Evolutionary conservation across 2,888 invertebrate species (phyloP).

Genomic region (Drosophila recens): DNA sequence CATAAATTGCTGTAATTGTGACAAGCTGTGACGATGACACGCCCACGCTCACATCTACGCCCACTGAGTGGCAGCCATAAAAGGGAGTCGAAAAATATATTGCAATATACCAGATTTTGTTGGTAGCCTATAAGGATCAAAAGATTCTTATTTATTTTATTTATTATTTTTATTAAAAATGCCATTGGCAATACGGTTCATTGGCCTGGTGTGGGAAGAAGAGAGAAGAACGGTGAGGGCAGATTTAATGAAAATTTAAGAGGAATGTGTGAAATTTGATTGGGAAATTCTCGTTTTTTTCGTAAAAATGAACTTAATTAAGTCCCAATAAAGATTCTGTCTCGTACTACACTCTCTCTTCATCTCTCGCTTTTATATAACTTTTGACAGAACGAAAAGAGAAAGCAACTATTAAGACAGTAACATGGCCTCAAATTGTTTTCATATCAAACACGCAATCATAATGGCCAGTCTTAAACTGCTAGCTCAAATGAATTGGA

Average conservation of each 20-base stretch:
- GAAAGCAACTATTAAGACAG: background rate
- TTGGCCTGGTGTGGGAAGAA: background rate
- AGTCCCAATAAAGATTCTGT: background rate
- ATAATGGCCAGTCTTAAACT: constrained; percentile 12
- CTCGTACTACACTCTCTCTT: background rate
- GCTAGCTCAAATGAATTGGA: background rate
- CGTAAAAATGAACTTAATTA: constrained; percentile 6
- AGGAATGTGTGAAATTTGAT: constrained; percentile 15
- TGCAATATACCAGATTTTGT: constrained; percentile 13
- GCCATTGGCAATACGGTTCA: constrained; percentile 19
- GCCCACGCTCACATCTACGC: constrained; percentile 7
- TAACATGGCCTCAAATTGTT: constrained; percentile 4
- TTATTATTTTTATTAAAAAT: constrained; percentile 43
- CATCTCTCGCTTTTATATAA: background rate
- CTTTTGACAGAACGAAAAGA: background rate
- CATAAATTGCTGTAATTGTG: constrained; percentile 63
- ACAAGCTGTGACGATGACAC: constrained; percentile 44
- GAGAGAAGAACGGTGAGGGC: background rate
- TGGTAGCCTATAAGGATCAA: background rate
- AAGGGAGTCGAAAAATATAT: constrained; percentile 22
- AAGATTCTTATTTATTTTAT: too few species aligned
- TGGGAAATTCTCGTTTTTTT: background rate
- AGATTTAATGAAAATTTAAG: constrained; percentile 16
- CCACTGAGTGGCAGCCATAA: constrained; percentile 10
- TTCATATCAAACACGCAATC: constrained; percentile 18